phyloP scores from a whole-genome alignment of 2,888 invertebrate species.

The Sarcophaga rosellei region DNA sequence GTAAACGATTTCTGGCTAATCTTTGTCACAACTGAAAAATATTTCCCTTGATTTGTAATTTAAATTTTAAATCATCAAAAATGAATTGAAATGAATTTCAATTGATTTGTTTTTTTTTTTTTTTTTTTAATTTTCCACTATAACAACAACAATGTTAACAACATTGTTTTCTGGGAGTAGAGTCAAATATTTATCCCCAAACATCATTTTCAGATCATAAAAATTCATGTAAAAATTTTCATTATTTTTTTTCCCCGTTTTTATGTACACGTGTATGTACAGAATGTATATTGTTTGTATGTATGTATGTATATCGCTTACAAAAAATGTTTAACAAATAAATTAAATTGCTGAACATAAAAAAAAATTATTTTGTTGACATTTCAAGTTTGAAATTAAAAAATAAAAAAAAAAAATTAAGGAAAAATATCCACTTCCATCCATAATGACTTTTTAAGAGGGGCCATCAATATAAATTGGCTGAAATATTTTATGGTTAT shows the following conservation, averaged over 20 bases:
- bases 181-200: not conserved
- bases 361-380: not conserved
- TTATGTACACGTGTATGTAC: not conserved
- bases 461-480: slow-evolving; percentile 29
- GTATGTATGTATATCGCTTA: too few species aligned
- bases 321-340: slow-evolving; percentile 21
- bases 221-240: slow-evolving; percentile 17
- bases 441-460: slow-evolving; percentile 20
- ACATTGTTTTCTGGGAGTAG: not conserved
- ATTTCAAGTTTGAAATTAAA: not conserved
- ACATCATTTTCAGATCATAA: slow-evolving; percentile 42
- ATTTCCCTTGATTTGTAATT: not conserved
- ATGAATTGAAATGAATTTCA: slow-evolving; percentile 15
- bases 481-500: slow-evolving; percentile 24
- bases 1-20: slow-evolving; percentile 8
- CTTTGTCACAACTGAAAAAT: not conserved
- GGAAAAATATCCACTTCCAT: not conserved
- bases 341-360: slow-evolving; percentile 32
- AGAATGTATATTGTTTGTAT: too few species aligned
- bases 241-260: not conserved
- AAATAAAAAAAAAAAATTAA: slow-evolving; percentile 19
- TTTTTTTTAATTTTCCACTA: not conserved
- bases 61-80: not conserved
- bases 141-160: slow-evolving; percentile 1
- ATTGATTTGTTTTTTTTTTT: not conserved